Conservation (phyloP, 1,140 invertebrate genomes). For the Drosophila ananassae region DNA sequence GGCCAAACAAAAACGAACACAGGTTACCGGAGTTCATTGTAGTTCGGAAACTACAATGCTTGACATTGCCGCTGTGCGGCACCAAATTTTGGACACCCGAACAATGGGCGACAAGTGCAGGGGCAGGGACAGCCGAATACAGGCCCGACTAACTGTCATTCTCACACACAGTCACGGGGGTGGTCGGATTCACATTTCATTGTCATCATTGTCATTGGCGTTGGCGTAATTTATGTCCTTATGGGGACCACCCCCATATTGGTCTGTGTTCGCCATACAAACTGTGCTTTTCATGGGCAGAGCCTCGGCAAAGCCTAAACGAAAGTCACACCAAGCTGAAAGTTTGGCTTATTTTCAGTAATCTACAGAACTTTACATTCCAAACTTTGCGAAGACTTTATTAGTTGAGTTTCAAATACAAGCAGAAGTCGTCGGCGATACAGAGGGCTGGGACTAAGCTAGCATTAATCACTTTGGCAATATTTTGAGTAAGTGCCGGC, state of each 20-base stretch:
- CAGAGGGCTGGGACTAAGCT: neutral
- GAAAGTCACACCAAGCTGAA: neutral
- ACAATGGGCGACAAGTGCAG: constrained; percentile 62
- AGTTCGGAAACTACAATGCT: constrained; percentile 14
- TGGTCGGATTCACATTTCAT: constrained; percentile 55
- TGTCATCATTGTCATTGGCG: constrained; percentile 71
- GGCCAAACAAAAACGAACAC: constrained; percentile 32
- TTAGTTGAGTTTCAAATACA: neutral
- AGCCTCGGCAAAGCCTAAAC: constrained; percentile 1
- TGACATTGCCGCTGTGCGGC: constrained; percentile 20
- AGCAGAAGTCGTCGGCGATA: neutral
- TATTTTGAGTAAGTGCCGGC: constrained; percentile 5
- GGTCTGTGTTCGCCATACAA: constrained; percentile 6
- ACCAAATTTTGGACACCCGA: constrained; percentile 48
- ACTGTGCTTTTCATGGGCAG: neutral
- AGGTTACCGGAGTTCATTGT: constrained; percentile 28
- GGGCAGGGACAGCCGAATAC: constrained; percentile 17
- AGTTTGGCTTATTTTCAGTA: neutral
- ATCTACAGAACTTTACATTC: neutral
- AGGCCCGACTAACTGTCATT: constrained; percentile 37
- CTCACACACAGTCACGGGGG: constrained; percentile 16
- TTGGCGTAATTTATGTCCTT: constrained; percentile 61
- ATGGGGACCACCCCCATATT: constrained; percentile 51
- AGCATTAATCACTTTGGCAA: constrained; percentile 13
- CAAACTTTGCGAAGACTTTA: neutral